Base-by-base conservation (phyloP, 2,888 invertebrate species). In the Eupithecia dodoneata region DNA sequence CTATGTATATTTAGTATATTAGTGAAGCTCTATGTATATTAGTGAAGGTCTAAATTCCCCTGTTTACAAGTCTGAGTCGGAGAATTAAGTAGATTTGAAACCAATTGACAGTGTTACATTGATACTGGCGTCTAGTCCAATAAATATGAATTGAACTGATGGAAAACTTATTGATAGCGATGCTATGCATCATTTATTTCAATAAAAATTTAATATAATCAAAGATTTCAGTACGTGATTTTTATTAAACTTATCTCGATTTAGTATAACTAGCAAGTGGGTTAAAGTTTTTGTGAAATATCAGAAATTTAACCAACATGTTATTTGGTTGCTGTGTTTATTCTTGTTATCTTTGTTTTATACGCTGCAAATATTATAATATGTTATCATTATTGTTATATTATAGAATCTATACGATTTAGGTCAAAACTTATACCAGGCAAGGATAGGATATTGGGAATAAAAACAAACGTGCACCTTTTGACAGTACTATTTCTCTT, bases 401-500 rank as follows among this genome's bases (percentile, higher is more conserved):
- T 30, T 0, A 69, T 42, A n/a, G 12, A 49, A 45, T 9, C 18
- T 44, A 69, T 44, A 44, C 18, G 44, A 67, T 65, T 44, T 4
- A 71, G 9, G 75, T 85, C 83, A 87, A 90, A 89, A 89, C 90
- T 85, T 87, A 89, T 87, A 88, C 88, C 81, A 81, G 47, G 78
- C 18, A 66, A 73, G 74, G 69, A 77, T 18, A 75, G 86, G 87
- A 81, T 18, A 69, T 49, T 41, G 72, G 81, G 52, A 69, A 83
- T 85, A 91, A 90, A 91, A 93, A 92, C 90, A 88, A 90, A 89
- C 87, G 89, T 92, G 92, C 93, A 94, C 91, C 92, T 88, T 90
- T 90, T 90, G 87, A 91, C 90, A 89, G 85, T 85, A 87, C 87
- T 89, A 89, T 88, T 86, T 86, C 87, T 88, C 82, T 87, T 88